Evolutionary conservation across 2,113 vertebrate genomes (phyloP).

Genomic region (Coregonus clupeaformis): DNA sequence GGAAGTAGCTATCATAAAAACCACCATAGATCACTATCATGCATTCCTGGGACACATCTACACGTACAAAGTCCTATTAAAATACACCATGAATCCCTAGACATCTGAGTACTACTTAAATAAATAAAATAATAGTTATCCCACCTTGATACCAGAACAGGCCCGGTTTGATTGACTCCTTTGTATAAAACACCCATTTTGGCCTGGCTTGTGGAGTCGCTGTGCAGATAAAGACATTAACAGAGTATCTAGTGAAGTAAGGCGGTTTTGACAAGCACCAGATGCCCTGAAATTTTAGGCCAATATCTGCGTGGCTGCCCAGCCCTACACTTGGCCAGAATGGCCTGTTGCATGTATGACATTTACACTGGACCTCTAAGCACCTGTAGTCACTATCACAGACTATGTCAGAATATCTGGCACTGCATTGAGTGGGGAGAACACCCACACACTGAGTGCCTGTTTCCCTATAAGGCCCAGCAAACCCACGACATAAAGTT

Average conservation of each 20-base stretch:
- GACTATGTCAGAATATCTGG: neutral
- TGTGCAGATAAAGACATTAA: slow-evolving; percentile 56
- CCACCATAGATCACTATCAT: too few relatives aligned
- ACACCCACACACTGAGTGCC: too few relatives aligned
- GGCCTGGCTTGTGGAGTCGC: slow-evolving; percentile 42
- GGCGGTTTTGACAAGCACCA: slow-evolving; percentile 45
- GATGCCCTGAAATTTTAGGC: slow-evolving; percentile 60
- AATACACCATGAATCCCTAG: neutral
- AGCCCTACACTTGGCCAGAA: neutral
- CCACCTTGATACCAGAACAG: slow-evolving; percentile 12
- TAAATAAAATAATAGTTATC: too few relatives aligned
- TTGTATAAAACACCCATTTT: slow-evolving; percentile 45
- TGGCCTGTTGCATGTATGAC: neutral
- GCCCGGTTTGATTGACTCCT: slow-evolving; percentile 26
- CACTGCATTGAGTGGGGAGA: too few relatives aligned
- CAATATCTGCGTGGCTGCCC: too few relatives aligned
- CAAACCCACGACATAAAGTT: too few relatives aligned
- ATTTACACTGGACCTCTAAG: neutral
- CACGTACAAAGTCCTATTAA: too few relatives aligned
- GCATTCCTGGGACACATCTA: too few relatives aligned
- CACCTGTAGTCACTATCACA: neutral
- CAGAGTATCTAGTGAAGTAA: slow-evolving; percentile 55
- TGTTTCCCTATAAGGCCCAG: too few relatives aligned
- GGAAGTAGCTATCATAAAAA: too few relatives aligned
- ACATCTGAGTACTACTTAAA: too few relatives aligned